A percentile compares a stretch with the other conserved stretches of the same genome.
Conservation (phyloP, 2,113 vertebrate genomes). For the Chaetorhynchus papuensis region DNA sequence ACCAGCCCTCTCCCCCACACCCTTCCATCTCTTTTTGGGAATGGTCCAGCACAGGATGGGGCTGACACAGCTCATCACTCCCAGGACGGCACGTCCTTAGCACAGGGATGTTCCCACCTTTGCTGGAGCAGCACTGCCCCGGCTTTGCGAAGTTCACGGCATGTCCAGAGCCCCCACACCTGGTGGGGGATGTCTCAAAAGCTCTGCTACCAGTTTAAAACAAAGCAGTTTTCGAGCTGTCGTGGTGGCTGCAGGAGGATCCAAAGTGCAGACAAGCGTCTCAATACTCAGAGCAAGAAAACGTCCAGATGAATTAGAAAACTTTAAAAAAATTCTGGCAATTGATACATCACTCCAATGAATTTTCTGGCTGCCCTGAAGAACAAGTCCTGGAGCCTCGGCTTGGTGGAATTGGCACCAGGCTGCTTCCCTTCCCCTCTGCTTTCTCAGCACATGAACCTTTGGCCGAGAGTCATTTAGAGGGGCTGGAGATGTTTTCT, state of each 20-base stretch:
- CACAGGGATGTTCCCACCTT: background rate
- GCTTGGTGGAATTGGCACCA: background rate
- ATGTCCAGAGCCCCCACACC: background rate
- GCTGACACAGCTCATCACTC: background rate
- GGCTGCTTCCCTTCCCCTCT: background rate
- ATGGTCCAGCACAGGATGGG: background rate
- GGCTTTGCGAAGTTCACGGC: accelerated
- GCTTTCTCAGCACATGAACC: background rate
- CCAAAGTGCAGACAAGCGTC: accelerated
- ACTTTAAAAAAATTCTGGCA: background rate
- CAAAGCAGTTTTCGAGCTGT: background rate
- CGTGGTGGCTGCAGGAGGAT: background rate
- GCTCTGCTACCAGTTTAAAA: background rate
- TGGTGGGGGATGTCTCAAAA: background rate
- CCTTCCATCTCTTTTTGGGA: background rate
- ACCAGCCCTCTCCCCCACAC: background rate
- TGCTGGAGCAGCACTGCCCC: background rate
- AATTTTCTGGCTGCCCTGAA: background rate
- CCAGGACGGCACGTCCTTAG: accelerated
- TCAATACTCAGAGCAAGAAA: background rate
- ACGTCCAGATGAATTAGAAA: background rate
- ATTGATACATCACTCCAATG: background rate
- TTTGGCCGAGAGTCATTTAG: background rate
- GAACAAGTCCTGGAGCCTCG: background rate
- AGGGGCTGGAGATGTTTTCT: background rate